These are phyloP conservation scores for Hyposoter didymator DNA, from an alignment of 2,888 invertebrate genomes.

Conservation along the genomic window DNA sequence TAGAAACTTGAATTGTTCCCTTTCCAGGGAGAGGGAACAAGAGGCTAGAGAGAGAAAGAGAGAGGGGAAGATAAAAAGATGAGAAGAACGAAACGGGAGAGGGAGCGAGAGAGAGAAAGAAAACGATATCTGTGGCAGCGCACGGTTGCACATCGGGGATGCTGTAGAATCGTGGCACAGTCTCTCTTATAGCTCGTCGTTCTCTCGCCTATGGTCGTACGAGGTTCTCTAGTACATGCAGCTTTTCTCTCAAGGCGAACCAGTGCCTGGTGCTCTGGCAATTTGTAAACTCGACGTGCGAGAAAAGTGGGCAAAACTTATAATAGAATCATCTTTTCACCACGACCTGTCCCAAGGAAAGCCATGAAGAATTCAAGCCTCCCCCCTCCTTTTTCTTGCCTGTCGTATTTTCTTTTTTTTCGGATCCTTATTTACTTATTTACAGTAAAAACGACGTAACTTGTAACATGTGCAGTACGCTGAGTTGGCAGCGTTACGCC, in stretches of 20 bases:
- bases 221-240: slow-evolving; percentile 50
- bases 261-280: slow-evolving; percentile 59
- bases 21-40: slow-evolving; percentile 4
- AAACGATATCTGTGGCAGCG: slow-evolving; percentile 45
- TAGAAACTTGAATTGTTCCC: slow-evolving; percentile 68
- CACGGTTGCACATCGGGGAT: slow-evolving; percentile 63
- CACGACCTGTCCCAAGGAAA: slow-evolving; percentile 73
- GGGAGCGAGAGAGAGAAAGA: slow-evolving; percentile 18
- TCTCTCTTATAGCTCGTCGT: slow-evolving; percentile 41
- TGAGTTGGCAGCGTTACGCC: slow-evolving; percentile 6
- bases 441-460: slow-evolving; percentile 5
- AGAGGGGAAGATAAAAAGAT: slow-evolving; percentile 4
- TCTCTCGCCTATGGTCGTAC: slow-evolving; percentile 40
- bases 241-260: slow-evolving; percentile 42
- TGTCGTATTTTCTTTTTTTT: slow-evolving; percentile 19
- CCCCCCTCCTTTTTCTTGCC: not conserved
- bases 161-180: slow-evolving; percentile 42
- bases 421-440: slow-evolving; percentile 16
- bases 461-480: not conserved
- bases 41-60: not conserved
- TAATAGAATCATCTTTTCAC: slow-evolving; percentile 79
- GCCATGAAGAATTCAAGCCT: slow-evolving; percentile 64
- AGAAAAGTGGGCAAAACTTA: slow-evolving; percentile 75
- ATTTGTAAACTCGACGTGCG: slow-evolving; percentile 71
- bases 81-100: slow-evolving; percentile 28